These are phyloP conservation scores for Andrena marginata DNA, from an alignment of 2,888 invertebrate species.

Conservation along the genomic window DNA sequence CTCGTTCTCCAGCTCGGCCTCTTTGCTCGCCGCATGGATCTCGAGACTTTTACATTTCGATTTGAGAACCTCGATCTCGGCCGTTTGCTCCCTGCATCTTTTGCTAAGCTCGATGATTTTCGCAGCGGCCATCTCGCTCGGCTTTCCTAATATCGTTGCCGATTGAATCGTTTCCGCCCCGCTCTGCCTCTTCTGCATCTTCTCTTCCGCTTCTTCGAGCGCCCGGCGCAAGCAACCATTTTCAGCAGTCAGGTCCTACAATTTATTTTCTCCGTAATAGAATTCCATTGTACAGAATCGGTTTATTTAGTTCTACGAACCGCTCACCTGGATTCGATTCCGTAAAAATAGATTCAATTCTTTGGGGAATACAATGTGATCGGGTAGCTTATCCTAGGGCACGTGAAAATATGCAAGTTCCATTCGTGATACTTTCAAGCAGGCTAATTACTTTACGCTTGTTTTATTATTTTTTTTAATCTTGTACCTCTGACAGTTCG, in stretches of 20 bases:
- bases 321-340: conserved; percentile 87
- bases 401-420: not conserved
- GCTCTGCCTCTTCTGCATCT: conserved; percentile 44
- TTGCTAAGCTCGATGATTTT: conserved; percentile 90
- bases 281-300: not conserved
- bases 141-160: conserved; percentile 69
- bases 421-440: not conserved
- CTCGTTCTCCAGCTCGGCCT: conserved; percentile 71
- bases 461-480: not conserved
- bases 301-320: not conserved
- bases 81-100: conserved; percentile 88
- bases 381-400: conserved; percentile 70
- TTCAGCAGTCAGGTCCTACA: conserved; percentile 75
- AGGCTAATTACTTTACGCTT: not conserved
- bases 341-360: conserved; percentile 88
- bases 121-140: conserved; percentile 87
- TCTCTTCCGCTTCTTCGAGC: conserved; percentile 72
- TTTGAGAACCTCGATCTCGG: conserved; percentile 88
- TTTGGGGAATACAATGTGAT: conserved; percentile 87
- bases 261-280: not conserved
- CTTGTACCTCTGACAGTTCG: conserved; percentile 51
- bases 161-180: conserved; percentile 3
- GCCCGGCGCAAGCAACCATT: conserved; percentile 75
- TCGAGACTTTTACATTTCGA: conserved; percentile 87
- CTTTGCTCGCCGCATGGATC: conserved; percentile 85